Percentiles rank a stretch among this genome's conserved stretches.
phyloP scores from a whole-genome alignment of 2,888 invertebrate genomes.

The Pediacus dermestoides region DNA sequence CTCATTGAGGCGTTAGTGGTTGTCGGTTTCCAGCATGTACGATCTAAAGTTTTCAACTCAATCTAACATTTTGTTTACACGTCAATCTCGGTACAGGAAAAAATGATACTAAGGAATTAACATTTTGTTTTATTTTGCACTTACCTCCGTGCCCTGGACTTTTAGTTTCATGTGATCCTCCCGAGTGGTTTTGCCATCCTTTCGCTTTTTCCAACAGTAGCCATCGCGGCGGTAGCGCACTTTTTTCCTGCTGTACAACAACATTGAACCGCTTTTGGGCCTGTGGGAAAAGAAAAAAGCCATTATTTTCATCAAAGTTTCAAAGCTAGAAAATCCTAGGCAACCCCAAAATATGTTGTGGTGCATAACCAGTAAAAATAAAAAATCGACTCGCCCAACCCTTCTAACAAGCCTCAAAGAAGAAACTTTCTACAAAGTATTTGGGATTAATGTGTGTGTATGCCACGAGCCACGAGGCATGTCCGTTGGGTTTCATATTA shows the following conservation, averaged over 20 bases:
- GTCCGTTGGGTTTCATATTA: not conserved
- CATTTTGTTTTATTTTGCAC: slow-evolving; percentile 28
- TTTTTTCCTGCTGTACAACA: slow-evolving; percentile 93
- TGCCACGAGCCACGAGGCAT: too few relatives aligned
- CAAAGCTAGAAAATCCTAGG: too few relatives aligned
- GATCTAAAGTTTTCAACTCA: slow-evolving; percentile 9
- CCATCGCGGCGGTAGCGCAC: slow-evolving; percentile 94
- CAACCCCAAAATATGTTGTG: too few relatives aligned
- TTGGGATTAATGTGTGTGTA: too few relatives aligned
- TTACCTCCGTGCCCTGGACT: slow-evolving; percentile 92
- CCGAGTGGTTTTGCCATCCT: slow-evolving; percentile 95
- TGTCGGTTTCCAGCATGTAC: slow-evolving; percentile 2
- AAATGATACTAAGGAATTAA: too few relatives aligned
- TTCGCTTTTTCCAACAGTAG: slow-evolving; percentile 98
- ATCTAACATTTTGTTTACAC: slow-evolving; percentile 10
- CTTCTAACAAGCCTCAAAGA: too few relatives aligned
- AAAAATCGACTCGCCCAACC: too few relatives aligned
- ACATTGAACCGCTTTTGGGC: slow-evolving; percentile 95
- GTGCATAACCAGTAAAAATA: too few relatives aligned
- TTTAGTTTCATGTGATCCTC: slow-evolving; percentile 99
- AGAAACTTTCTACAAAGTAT: too few relatives aligned
- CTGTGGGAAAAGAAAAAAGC: slow-evolving; percentile 58
- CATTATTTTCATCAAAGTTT: too few relatives aligned
- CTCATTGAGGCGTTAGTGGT: slow-evolving; percentile 2
- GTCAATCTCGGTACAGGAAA: too few relatives aligned